These are phyloP conservation scores for Deroplatys truncata DNA, from an alignment of 2,888 invertebrate genomes.

Conservation along the genomic window DNA sequence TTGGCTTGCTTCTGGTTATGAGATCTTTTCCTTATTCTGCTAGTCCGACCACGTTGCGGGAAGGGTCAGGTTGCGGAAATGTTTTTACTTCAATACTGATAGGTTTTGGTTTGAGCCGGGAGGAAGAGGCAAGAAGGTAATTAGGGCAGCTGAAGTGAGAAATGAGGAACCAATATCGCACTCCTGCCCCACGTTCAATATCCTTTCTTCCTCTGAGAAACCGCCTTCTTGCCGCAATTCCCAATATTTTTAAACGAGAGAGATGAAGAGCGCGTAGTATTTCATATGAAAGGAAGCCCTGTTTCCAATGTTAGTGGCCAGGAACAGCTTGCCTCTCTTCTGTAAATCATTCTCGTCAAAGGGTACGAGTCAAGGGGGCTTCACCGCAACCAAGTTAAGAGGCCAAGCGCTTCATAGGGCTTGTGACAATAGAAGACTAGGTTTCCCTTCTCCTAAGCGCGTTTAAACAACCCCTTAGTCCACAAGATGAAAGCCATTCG, in stretches of 20 bases:
- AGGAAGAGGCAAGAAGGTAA: constrained; percentile 15
- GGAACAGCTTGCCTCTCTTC: neutral
- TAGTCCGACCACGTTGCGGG: neutral
- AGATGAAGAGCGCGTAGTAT: neutral
- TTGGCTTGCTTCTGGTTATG: constrained; percentile 8
- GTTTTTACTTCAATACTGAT: neutral
- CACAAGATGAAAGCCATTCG: too few species aligned
- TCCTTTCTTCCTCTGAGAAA: neutral
- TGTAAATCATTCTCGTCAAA: neutral
- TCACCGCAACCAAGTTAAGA: neutral
- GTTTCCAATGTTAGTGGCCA: neutral
- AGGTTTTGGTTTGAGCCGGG: neutral
- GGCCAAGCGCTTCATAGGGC: neutral
- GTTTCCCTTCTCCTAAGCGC: too few species aligned
- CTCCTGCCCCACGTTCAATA: neutral
- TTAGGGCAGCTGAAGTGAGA: constrained; percentile 17
- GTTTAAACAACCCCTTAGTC: neutral
- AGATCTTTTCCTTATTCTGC: neutral
- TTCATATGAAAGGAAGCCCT: neutral
- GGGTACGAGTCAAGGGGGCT: neutral
- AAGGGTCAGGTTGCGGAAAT: neutral
- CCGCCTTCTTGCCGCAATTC: neutral
- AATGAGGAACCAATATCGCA: constrained; percentile 14
- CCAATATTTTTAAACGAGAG: neutral
- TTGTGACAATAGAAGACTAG: neutral